Base-by-base conservation (phyloP, 2,888 invertebrate genomes). In the Tortrix viridana region DNA sequence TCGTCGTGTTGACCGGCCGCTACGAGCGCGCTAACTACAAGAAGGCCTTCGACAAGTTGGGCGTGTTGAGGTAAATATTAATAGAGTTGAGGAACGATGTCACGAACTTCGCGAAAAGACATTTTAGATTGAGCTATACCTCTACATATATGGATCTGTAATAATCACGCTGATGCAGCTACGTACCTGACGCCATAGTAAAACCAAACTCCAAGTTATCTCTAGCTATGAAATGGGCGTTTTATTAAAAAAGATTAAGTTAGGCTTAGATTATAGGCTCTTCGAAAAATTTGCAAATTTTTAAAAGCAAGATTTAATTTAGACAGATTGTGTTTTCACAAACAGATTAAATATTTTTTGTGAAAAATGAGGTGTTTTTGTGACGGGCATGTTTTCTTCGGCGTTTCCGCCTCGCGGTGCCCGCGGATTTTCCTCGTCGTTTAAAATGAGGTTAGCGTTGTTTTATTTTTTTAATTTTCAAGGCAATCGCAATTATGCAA, bases 21-120 rank as follows among this genome's bases (percentile, higher is more conserved):
- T 75, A 80, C 58, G 75, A 84, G 67, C 75, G 74, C 59, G 59
- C 54, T 18, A 75, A 83, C 53, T 88, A 85, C 69, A 65, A 76
- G 47, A 71, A 71, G 65, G 74, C 81, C 47, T 89, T 89, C 72
- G 76, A 88, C 41, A 80, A 77, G 66, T 76, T 91, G 46, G 87
- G 89, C 12, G 74, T 89, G 62, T 74, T 89, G 79, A 88, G 87
- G 91, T 88, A 72, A 77, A 60, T 69, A 66, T 60, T 65, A 48
- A 63, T 58, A 47, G 22, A 18, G n/a, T 57, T 22, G 5, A n/a
- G 2, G 18, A 41, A 12, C 44, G 44, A 14, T 18, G 23, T 23
- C 9, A 23, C 18, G 19, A 19, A 26, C 7, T 14, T 12, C 26
- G 14, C 16, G 18, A 19, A 14, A 54, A 16, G n/a, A n/a, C n/a